Base-by-base conservation (phyloP, 2,888 invertebrate genomes). In the Lumbricus terrestris region DNA sequence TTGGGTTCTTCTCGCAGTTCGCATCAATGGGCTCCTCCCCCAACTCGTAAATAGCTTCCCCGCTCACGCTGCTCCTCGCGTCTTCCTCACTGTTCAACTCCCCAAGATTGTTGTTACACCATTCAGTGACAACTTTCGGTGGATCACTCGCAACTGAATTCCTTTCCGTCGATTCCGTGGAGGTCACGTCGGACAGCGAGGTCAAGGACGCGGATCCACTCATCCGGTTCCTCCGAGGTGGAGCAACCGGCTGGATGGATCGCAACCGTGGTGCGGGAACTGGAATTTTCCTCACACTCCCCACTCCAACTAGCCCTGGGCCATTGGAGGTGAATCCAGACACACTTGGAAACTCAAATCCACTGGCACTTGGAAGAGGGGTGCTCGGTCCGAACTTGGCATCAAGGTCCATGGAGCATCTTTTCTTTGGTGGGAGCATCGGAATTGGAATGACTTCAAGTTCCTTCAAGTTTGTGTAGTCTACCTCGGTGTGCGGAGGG, bases 211-310 rank as follows among this genome's bases (percentile, higher is more conserved):
- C 3, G 18, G n/a, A 29, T 20, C 18, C 35, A 23, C 16, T 16
- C 6, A 34, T 33, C 35, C 34, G 18, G 85, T 20, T 85, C 15
- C 85, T 85, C 35, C 37, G 34, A 23, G 35, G 85, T n/a, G 37
- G 40, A n/a, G 89, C 37, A 20, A 54, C 37, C 5, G 34, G 89
- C 11, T 34, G 54, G 34, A 54, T 47, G 1, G 23, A 54, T 34
- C 69, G 82, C 69, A 82, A 20, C 40, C 89, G 47, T 6, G 89
- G 89, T 11, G 89, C 83, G 2, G 89, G 82, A 15, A 89, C 89
- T 34, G 89, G 89, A 29, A 35, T 35, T 83, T 82, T 89, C 82
- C 69, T 89, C n/a, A n/a, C 2, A 29, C 34, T 34, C 23, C 37
- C 85, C 37, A 23, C 35, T 35, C 35, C 18, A 20, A 23, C 34